These are phyloP conservation scores for Tragelaphus imberbis DNA, from an alignment of 2,113 vertebrate genomes.

Conservation along the genomic window DNA sequence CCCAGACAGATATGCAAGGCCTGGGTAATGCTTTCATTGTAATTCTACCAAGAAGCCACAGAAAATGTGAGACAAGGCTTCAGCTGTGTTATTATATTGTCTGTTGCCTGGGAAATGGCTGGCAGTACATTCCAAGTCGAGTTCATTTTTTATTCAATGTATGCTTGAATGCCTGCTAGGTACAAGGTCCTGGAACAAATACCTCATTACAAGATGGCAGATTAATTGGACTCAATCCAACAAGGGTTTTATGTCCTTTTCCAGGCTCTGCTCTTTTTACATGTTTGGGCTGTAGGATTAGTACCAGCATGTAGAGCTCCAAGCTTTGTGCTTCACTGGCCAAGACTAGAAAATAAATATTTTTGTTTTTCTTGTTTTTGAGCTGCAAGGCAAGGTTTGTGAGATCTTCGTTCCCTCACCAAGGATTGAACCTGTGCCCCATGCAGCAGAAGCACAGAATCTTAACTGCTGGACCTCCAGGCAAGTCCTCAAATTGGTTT, in stretches of 20 bases:
- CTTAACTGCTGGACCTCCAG: neutral
- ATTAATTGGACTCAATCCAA: neutral
- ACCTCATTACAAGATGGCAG: neutral
- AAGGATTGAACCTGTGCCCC: neutral
- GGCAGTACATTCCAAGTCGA: neutral
- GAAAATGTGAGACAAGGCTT: constrained; percentile 14
- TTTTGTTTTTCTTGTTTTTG: neutral
- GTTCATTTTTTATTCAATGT: neutral
- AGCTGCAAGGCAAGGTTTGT: neutral
- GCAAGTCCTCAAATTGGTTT: neutral
- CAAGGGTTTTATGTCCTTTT: neutral
- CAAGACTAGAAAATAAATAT: neutral
- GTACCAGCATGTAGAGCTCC: neutral
- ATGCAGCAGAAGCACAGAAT: neutral
- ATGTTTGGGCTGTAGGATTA: neutral
- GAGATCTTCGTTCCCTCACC: neutral
- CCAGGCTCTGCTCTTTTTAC: neutral
- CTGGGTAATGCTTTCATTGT: constrained; percentile 25
- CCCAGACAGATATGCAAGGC: constrained; percentile 21
- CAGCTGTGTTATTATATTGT: constrained; percentile 43
- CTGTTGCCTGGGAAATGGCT: constrained; percentile 49
- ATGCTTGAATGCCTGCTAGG: neutral
- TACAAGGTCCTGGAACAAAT: neutral
- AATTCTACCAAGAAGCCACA: constrained; percentile 31
- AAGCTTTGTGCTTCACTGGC: neutral